A percentile compares a stretch with the other conserved stretches of the same genome.
These are phyloP conservation scores for Halictus quadricinctus DNA, from an alignment of 2,888 invertebrate genomes.

Conservation along the genomic window DNA sequence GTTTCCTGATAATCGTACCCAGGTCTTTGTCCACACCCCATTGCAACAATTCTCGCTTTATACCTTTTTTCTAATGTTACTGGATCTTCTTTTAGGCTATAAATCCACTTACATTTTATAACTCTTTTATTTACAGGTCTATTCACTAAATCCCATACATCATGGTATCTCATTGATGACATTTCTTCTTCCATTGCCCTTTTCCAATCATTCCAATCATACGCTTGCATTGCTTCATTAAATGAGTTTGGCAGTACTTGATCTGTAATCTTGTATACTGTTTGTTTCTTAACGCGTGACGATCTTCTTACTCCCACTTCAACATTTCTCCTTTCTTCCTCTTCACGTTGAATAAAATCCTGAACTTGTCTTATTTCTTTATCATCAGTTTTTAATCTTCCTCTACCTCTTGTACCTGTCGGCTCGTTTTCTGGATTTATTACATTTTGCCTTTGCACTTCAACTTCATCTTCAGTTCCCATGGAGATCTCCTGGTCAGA, in stretches of 20 bases:
- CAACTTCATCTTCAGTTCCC: too few species aligned
- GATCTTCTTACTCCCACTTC: too few species aligned
- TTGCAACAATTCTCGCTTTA: slow-evolving; percentile 20
- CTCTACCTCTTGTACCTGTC: too few species aligned
- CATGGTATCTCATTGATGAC: slow-evolving; percentile 8
- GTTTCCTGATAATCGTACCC: background rate
- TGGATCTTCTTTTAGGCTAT: slow-evolving; percentile 14
- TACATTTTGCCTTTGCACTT: too few species aligned
- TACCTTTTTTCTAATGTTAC: background rate
- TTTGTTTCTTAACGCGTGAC: too few species aligned
- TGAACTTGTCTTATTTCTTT: too few species aligned
- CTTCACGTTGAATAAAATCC: too few species aligned
- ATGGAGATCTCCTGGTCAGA: too few species aligned
- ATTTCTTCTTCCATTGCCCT: background rate
- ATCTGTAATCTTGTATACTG: too few species aligned
- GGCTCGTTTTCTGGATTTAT: too few species aligned
- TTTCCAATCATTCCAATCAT: background rate
- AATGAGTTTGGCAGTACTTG: background rate
- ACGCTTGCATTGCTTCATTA: slow-evolving; percentile 1
- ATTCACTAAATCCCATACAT: slow-evolving; percentile 19
- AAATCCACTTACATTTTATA: slow-evolving; percentile 29
- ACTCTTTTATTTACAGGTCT: background rate
- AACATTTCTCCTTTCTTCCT: too few species aligned
- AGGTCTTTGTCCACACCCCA: slow-evolving; percentile 3
- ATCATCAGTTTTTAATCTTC: too few species aligned